Evolutionary conservation across 2,888 invertebrate species (phyloP).

Genomic region (Dryobota labecula): DNA sequence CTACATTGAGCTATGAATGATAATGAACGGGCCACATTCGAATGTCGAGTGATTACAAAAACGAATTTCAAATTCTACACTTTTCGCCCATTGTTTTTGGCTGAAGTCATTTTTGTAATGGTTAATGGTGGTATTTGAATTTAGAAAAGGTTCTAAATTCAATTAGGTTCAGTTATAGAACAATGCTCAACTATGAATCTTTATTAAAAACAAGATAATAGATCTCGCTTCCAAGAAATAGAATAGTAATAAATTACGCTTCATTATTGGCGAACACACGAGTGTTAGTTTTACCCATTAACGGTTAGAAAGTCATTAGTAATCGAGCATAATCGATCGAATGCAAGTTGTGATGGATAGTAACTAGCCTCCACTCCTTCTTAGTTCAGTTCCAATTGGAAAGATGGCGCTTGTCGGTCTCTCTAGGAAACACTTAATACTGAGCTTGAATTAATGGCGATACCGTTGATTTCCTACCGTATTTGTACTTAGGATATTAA

Average conservation of each 20-base stretch:
- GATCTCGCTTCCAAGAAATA: background rate
- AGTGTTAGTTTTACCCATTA: constrained; percentile 31
- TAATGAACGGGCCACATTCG: constrained; percentile 57
- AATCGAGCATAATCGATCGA: constrained; percentile 35
- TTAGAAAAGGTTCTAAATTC: constrained; percentile 1
- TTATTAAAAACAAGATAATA: background rate
- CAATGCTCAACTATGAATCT: background rate
- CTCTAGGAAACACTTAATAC: constrained; percentile 44
- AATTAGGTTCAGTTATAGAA: background rate
- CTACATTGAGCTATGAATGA: constrained; percentile 70
- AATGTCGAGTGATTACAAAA: constrained; percentile 48
- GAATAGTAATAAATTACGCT: constrained; percentile 19
- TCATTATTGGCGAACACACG: constrained; percentile 21
- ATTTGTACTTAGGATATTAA: constrained; percentile 51
- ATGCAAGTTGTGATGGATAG: constrained; percentile 27
- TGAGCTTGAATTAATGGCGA: constrained; percentile 35
- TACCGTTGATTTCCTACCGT: constrained; percentile 51
- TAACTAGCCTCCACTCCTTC: constrained; percentile 18
- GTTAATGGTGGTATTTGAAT: constrained; percentile 15
- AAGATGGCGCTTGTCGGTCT: constrained; percentile 54
- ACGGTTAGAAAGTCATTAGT: constrained; percentile 36
- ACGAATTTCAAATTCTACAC: constrained; percentile 36
- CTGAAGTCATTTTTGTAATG: constrained; percentile 24
- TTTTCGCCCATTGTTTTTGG: constrained; percentile 35
- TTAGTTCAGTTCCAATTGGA: constrained; percentile 37